Base-by-base conservation (phyloP, 2,113 vertebrate genomes). In the Pelecanus crispus region DNA sequence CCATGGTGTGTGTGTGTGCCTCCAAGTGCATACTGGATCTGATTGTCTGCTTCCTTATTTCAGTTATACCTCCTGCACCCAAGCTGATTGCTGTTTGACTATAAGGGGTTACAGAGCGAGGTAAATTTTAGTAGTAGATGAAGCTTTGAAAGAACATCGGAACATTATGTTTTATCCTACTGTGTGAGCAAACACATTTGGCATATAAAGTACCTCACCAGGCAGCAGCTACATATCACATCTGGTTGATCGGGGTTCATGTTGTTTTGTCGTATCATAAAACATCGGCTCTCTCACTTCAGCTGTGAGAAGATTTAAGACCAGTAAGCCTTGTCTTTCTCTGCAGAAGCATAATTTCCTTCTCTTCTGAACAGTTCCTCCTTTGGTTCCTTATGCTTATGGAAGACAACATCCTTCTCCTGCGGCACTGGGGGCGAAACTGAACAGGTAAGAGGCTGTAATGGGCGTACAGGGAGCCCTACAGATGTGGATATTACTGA, bases 1-100 rank as follows among this genome's bases (percentile, higher is more conserved):
- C 36, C 25, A 38, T 32, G 0, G 0, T 31, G 15, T 36, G 26
- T 55, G 15, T 26, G 42, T 26, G 24, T 42, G 29, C 8, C 5
- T 26, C 25, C 4, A 9, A 79, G 24, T 15, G 11, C 40, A 56
- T 17, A 10, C 28, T 26, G 50, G 16, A 24, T 53, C 21, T 65
- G 32, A 21, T 8, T 70, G 31, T 17, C 16, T 40, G 17, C 29
- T 89, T 59, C 47, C 36, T 66, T 68, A 5, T 19, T 49, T 66
- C 59, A 40, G 29, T 52, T 92, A 92, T 91, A 40, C 4, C 17
- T 90, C 31, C 49, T 53, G 49, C 53, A 44, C 53, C 17, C 26
- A 61, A 53, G 34, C 50, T 77, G 34, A 32, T 42, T 55, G 31
- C 40, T 83, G 71, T 29, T 9, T 50, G 86, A 45, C 31, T 56